These are phyloP conservation scores for Epiblema foenella DNA, from an alignment of 2,888 invertebrate species.

Conservation along the genomic window DNA sequence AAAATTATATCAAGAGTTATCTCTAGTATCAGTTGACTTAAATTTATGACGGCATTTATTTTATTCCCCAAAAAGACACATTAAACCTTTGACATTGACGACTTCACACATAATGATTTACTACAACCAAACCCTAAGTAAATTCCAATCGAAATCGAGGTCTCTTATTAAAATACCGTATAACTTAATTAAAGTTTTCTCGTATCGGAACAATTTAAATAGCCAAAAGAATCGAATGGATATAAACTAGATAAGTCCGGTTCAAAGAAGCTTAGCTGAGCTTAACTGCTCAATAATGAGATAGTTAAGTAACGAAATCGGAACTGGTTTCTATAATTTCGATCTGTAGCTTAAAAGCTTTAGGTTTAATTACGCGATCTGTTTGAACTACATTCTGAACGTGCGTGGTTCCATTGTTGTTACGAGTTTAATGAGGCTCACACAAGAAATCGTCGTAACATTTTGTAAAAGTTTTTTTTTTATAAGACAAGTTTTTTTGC, in stretches of 20 bases:
- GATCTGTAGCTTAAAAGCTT: conserved; percentile 65
- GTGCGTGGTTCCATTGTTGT: conserved; percentile 52
- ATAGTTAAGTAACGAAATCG: conserved; percentile 60
- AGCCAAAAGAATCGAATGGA: conserved; percentile 61
- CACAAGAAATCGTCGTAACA: too few species aligned
- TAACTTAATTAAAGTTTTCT: conserved; percentile 56
- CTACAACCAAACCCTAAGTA: not conserved
- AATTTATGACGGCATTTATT: conserved; percentile 38
- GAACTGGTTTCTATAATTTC: conserved; percentile 68
- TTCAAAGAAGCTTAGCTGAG: conserved; percentile 61
- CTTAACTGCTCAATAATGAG: conserved; percentile 57
- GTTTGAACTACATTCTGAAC: conserved; percentile 57
- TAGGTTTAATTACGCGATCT: conserved; percentile 67
- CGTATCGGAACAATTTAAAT: conserved; percentile 55
- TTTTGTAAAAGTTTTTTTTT: too few species aligned
- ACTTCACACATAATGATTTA: conserved; percentile 41
- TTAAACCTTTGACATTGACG: conserved; percentile 38
- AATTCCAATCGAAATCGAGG: conserved; percentile 23
- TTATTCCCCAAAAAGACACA: conserved; percentile 21
- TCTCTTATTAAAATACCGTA: conserved; percentile 46
- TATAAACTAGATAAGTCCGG: conserved; percentile 68
- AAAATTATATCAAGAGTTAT: not conserved
- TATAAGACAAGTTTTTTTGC: too few species aligned
- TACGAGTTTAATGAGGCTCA: conserved; percentile 8
- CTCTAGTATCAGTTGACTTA: not conserved